These are phyloP conservation scores for Microhierax caerulescens DNA, from an alignment of 2,797 vertebrate species.

Conservation along the genomic window DNA sequence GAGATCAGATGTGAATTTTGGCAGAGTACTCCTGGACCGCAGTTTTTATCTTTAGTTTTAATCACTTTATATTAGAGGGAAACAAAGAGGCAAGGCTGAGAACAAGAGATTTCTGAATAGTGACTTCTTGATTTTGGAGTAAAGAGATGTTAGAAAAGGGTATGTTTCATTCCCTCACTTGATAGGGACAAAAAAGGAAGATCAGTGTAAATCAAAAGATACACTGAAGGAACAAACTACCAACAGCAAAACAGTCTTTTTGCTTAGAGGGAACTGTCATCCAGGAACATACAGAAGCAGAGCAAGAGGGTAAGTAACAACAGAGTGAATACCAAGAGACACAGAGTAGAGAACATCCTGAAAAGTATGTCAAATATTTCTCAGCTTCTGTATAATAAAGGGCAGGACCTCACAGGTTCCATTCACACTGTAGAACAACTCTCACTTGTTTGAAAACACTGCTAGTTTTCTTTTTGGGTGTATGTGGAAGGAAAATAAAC, in stretches of 20 bases:
- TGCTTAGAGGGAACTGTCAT: not conserved
- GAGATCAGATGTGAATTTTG: not conserved
- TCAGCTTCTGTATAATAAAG: not conserved
- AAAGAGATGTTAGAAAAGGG: not conserved
- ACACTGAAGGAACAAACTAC: not conserved
- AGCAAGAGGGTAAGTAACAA: not conserved
- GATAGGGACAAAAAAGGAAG: not conserved
- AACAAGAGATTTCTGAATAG: not conserved
- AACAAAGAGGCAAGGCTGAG: not conserved
- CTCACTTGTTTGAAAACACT: not conserved
- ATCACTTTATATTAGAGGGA: not conserved
- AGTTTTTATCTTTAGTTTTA: not conserved
- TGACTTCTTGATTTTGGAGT: not conserved
- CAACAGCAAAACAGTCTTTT: not conserved
- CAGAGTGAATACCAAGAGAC: not conserved
- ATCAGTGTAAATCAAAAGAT: not conserved
- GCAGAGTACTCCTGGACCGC: not conserved
- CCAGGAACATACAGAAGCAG: not conserved
- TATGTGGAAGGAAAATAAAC: not conserved
- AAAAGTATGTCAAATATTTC: not conserved
- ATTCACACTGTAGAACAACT: not conserved
- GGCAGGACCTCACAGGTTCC: not conserved
- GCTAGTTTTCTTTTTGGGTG: not conserved
- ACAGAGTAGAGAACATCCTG: not conserved
- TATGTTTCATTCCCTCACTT: not conserved